Conservation (phyloP, 1,140 invertebrate genomes). For the Aphis craccivora region DNA sequence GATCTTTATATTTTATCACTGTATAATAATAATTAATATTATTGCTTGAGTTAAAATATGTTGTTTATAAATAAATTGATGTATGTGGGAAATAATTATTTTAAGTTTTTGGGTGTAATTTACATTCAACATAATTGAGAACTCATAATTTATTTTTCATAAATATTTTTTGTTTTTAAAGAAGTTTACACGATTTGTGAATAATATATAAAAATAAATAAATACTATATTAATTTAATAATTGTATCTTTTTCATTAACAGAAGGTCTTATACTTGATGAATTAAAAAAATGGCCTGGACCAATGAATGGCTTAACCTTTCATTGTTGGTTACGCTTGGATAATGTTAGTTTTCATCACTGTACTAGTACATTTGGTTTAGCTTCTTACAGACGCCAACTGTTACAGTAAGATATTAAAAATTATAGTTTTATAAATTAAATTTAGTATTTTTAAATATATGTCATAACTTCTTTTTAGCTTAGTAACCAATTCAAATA, state of each 20-base stretch:
- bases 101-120: neutral
- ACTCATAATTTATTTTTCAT: neutral
- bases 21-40: neutral
- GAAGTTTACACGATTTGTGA: neutral
- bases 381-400: constrained; percentile 64
- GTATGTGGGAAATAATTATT: neutral
- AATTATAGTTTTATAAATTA: neutral
- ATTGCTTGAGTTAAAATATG: neutral
- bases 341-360: constrained; percentile 62
- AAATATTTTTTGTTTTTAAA: neutral
- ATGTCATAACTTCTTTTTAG: constrained; percentile 63
- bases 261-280: constrained; percentile 68
- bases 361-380: constrained; percentile 27
- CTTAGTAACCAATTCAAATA: constrained; percentile 67
- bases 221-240: neutral
- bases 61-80: neutral
- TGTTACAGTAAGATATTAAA: constrained; percentile 66
- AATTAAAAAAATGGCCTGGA: constrained; percentile 68
- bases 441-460: neutral
- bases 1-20: neutral
- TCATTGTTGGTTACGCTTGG: constrained; percentile 70
- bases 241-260: constrained; percentile 46
- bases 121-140: neutral
- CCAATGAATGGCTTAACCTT: constrained; percentile 71
- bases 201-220: neutral